A percentile compares a stretch with the other conserved stretches of the same genome.
These are phyloP conservation scores for Calypte anna DNA, from an alignment of 2,113 vertebrate genomes.

Conservation along the genomic window DNA sequence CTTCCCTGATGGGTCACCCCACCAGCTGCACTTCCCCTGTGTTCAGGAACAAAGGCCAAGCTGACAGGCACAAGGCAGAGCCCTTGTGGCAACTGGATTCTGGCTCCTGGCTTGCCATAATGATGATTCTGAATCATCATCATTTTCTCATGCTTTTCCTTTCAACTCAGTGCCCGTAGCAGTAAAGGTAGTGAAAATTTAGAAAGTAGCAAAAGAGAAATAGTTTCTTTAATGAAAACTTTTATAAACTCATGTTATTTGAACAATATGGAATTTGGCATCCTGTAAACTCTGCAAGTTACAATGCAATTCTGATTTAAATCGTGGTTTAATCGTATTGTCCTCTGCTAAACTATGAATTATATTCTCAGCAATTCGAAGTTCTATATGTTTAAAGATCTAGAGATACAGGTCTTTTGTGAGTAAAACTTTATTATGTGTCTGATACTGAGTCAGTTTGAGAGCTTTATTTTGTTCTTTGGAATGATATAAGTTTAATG, in stretches of 20 bases:
- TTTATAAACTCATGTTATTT: not conserved
- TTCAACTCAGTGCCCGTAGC: not conserved
- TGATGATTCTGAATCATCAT: not conserved
- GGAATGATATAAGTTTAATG: not conserved
- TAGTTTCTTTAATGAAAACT: not conserved
- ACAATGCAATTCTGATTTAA: not conserved
- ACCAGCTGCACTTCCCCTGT: not conserved
- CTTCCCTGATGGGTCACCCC: fast-evolving
- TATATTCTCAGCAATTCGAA: not conserved
- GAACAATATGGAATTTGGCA: not conserved
- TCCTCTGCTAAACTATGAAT: not conserved
- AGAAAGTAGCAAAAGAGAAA: not conserved
- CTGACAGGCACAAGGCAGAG: not conserved
- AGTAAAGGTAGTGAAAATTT: not conserved
- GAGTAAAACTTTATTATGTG: not conserved
- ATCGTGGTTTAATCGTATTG: not conserved
- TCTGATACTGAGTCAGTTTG: not conserved
- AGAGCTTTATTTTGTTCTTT: not conserved
- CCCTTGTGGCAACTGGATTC: fast-evolving
- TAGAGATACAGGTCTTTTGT: not conserved
- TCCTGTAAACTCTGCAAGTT: not conserved
- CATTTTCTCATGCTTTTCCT: not conserved
- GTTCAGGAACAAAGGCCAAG: not conserved
- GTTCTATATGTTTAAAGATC: not conserved
- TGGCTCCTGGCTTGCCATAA: not conserved